A percentile compares a stretch with the other conserved stretches of the same genome.
Evolutionary conservation across 2,888 invertebrate genomes (phyloP).

Genomic region (Acanthosoma haemorrhoidale): DNA sequence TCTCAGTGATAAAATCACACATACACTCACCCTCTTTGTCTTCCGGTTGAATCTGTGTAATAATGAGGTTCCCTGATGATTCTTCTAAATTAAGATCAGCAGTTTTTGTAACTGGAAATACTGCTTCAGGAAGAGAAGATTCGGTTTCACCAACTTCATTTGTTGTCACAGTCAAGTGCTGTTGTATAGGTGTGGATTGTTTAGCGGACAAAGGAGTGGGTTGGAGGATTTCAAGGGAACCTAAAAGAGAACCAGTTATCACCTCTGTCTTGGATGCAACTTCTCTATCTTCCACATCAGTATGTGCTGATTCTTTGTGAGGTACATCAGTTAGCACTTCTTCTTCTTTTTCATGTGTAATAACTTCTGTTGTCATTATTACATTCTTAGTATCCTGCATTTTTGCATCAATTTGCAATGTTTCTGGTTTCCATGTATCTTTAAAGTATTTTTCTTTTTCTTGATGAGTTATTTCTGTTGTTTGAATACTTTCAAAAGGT

Average conservation of each 20-base stretch:
- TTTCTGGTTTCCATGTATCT: conserved; percentile 40
- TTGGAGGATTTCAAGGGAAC: conserved; percentile 38
- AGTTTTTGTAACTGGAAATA: conserved; percentile 42
- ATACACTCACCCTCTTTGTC: conserved; percentile 51
- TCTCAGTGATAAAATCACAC: conserved; percentile 31
- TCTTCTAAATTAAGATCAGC: conserved; percentile 41
- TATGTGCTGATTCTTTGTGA: conserved; percentile 35
- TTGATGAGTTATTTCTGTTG: conserved; percentile 47
- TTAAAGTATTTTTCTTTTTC: conserved; percentile 44
- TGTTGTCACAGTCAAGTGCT: conserved; percentile 39
- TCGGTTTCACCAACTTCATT: conserved; percentile 41
- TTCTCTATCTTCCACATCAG: conserved; percentile 40
- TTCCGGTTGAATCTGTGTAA: conserved; percentile 50
- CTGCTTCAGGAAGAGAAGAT: conserved; percentile 43
- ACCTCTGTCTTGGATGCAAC: conserved; percentile 42
- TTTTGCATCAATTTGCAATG: conserved; percentile 41
- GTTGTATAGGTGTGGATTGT: conserved; percentile 41
- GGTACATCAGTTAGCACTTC: conserved; percentile 44
- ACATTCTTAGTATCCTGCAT: conserved; percentile 45
- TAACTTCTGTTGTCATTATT: conserved; percentile 44
- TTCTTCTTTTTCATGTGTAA: conserved; percentile 40
- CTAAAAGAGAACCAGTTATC: conserved; percentile 39
- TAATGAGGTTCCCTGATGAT: conserved; percentile 47
- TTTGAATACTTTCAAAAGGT: conserved; percentile 47
- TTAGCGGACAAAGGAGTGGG: conserved; percentile 40